A percentile compares a stretch with the other conserved stretches of the same genome.
Conservation (phyloP, 1,140 invertebrate genomes). For the Armadillidium nasatum region DNA sequence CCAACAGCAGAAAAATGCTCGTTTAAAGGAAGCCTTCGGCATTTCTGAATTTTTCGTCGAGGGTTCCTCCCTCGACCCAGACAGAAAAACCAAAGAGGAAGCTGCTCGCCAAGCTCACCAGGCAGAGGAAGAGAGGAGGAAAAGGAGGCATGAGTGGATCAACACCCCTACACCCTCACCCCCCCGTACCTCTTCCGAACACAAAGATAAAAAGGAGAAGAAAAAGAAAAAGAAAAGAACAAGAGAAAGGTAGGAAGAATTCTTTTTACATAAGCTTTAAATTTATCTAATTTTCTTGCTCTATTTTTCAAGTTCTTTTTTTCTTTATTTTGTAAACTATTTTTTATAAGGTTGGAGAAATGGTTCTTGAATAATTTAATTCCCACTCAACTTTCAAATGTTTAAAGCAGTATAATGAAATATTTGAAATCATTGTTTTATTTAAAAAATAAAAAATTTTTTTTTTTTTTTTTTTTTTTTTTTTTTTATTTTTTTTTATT, state of each 20-base stretch:
- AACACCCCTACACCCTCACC: conserved; percentile 34
- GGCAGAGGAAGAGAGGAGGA: conserved; percentile 42
- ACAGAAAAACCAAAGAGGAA: conserved; percentile 72
- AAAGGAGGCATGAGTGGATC: conserved; percentile 38
- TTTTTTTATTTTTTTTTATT: too few species aligned
- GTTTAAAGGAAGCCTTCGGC: conserved; percentile 86
- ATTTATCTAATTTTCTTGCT: not conserved
- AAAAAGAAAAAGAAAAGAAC: conserved; percentile 50
- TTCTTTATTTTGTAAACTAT: too few species aligned
- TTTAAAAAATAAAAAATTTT: too few species aligned
- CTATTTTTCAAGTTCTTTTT: too few species aligned
- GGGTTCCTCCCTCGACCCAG: conserved; percentile 84
- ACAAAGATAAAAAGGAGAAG: conserved; percentile 49
- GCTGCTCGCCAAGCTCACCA: conserved; percentile 53
- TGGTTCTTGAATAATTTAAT: too few species aligned
- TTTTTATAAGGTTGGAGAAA: too few species aligned
- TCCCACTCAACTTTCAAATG: too few species aligned
- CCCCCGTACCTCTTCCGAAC: conserved; percentile 27
- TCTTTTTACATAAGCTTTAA: not conserved
- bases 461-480: too few species aligned
- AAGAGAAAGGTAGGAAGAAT: conserved; percentile 36
- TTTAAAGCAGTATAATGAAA: too few species aligned
- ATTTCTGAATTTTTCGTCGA: conserved; percentile 90
- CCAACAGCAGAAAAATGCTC: conserved; percentile 92
- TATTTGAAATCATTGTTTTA: too few species aligned